phyloP scores from a whole-genome alignment of 1,140 invertebrate species.

The Ditylenchus dipsaci region DNA sequence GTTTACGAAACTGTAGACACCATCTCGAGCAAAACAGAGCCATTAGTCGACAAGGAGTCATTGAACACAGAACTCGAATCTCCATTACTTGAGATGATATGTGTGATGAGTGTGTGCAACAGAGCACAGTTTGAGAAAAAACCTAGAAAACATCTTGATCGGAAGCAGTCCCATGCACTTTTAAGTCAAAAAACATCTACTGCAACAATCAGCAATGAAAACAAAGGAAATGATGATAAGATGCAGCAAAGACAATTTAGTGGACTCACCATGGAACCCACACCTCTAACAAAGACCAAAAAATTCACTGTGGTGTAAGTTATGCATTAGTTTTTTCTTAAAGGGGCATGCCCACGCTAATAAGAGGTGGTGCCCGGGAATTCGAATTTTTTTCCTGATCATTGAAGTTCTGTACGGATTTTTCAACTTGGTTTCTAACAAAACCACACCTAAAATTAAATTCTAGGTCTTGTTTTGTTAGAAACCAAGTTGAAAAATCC shows the following conservation, averaged over 20 bases:
- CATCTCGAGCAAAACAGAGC: background rate
- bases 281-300: constrained; percentile 39
- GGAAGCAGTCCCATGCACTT: background rate
- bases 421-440: too few species aligned
- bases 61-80: constrained; percentile 35
- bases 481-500: too few species aligned
- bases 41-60: too few species aligned
- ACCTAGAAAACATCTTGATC: constrained; percentile 20
- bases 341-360: too few species aligned
- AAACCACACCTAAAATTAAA: too few species aligned
- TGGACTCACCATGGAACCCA: constrained; percentile 28
- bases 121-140: constrained; percentile 39
- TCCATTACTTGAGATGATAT: constrained; percentile 50
- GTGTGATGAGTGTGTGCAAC: constrained; percentile 57
- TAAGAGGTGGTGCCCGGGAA: too few species aligned
- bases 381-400: too few species aligned
- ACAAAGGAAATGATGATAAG: too few species aligned
- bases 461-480: too few species aligned
- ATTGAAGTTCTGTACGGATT: too few species aligned
- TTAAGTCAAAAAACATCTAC: too few species aligned
- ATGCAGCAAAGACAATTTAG: constrained; percentile 37
- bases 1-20: background rate
- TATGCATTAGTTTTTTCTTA: background rate
- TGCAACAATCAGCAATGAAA: too few species aligned
- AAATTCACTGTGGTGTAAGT: constrained; percentile 56